Percentiles rank a stretch among this genome's conserved stretches.
phyloP scores from a whole-genome alignment of 2,888 invertebrate species.

The Stegophylla sp. region DNA sequence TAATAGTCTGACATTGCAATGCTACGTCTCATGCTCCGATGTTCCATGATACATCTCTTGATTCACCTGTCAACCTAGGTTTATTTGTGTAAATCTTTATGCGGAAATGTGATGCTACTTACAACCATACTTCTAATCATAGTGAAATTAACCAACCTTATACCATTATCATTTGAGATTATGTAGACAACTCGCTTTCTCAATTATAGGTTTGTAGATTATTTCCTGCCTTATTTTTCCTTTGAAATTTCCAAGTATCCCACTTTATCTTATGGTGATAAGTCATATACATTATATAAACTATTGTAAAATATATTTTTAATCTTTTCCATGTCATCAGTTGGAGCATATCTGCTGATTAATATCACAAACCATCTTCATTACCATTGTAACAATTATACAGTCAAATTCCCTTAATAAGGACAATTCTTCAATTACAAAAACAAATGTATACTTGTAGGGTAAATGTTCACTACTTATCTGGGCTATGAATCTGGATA shows the following conservation, averaged over 20 bases:
- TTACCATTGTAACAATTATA: too few relatives aligned
- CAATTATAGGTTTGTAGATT: slow-evolving; percentile 12
- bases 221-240: slow-evolving; percentile 15
- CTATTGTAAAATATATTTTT: not conserved
- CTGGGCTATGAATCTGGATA: too few relatives aligned
- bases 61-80: not conserved
- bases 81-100: slow-evolving; percentile 13
- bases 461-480: too few relatives aligned
- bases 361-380: too few relatives aligned
- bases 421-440: too few relatives aligned
- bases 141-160: too few relatives aligned
- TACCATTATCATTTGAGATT: not conserved
- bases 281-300: not conserved
- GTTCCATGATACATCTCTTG: not conserved
- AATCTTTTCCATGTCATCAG: not conserved
- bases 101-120: slow-evolving; percentile 16
- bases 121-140: not conserved
- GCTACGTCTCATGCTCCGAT: slow-evolving; percentile 14
- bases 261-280: not conserved
- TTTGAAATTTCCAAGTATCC: slow-evolving; percentile 10
- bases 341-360: too few relatives aligned
- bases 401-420: too few relatives aligned
- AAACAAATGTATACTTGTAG: too few relatives aligned
- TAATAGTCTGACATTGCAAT: slow-evolving; percentile 11
- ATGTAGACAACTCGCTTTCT: slow-evolving; percentile 5